Conservation (phyloP, 2,888 invertebrate genomes). For the Xestobium rufovillosum region DNA sequence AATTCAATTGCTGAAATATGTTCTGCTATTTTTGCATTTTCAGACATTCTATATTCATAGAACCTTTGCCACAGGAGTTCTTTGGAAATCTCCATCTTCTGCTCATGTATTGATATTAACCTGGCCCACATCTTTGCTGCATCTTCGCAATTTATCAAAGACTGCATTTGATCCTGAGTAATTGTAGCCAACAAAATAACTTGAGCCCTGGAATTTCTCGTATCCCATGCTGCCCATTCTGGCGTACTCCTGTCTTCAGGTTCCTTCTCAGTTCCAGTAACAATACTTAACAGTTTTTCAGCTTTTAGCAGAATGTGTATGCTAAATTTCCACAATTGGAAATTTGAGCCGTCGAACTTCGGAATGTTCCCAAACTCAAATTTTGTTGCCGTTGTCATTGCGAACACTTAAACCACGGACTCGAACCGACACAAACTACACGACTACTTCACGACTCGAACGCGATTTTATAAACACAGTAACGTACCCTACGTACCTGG, state of each 20-base stretch:
- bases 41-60: background rate
- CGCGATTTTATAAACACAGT: too few species aligned
- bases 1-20: conserved; percentile 14
- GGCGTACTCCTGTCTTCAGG: conserved; percentile 3
- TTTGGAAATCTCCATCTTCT: conserved; percentile 24
- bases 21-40: conserved; percentile 10
- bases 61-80: background rate
- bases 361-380: too few species aligned
- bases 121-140: conserved; percentile 15
- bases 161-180: conserved; percentile 13
- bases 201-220: conserved; percentile 14
- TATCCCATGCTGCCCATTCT: conserved; percentile 12
- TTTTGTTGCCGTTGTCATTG: too few species aligned
- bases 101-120: conserved; percentile 24
- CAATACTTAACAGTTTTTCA: conserved; percentile 13
- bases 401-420: too few species aligned
- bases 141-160: conserved; percentile 15
- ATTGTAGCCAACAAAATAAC: conserved; percentile 15
- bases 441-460: too few species aligned
- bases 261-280: conserved; percentile 9
- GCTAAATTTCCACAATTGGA: too few species aligned
- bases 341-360: too few species aligned
- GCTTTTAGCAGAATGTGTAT: conserved; percentile 14
- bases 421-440: too few species aligned
- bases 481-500: too few species aligned